These are phyloP conservation scores for Lateolabrax maculatus DNA, from an alignment of 2,797 vertebrate species.

Conservation along the genomic window DNA sequence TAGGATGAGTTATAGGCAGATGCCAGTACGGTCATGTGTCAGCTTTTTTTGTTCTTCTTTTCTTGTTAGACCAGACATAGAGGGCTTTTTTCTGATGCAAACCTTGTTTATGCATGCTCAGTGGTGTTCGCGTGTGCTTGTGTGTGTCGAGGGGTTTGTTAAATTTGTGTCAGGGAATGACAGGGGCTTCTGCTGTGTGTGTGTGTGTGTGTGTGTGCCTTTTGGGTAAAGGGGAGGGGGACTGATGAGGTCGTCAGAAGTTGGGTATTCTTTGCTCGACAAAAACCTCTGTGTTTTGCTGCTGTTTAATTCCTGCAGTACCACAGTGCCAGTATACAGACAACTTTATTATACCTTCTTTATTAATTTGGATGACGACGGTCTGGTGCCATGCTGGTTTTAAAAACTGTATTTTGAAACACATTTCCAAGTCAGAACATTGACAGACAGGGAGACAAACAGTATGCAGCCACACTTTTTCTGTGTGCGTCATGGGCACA, in stretches of 20 bases:
- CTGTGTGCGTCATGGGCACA: slow-evolving; percentile 64
- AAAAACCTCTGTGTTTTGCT: slow-evolving; percentile 10
- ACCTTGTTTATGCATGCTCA: slow-evolving; percentile 46
- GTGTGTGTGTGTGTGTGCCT: background rate
- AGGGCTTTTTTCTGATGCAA: slow-evolving; percentile 41
- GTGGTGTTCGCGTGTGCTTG: slow-evolving; percentile 15
- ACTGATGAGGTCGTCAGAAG: slow-evolving; percentile 24
- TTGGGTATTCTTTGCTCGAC: slow-evolving; percentile 20
- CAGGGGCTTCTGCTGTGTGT: slow-evolving; percentile 42
- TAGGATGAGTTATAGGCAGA: background rate
- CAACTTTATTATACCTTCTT: slow-evolving; percentile 8
- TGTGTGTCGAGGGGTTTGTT: slow-evolving; percentile 47
- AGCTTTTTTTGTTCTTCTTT: no score
- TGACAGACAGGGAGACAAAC: slow-evolving; percentile 21
- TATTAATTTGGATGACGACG: background rate
- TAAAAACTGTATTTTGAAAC: slow-evolving; percentile 5
- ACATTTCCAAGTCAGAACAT: background rate
- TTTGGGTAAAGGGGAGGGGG: background rate
- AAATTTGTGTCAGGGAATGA: slow-evolving; percentile 67
- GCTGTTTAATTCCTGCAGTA: slow-evolving; percentile 26
- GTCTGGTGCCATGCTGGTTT: background rate
- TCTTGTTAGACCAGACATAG: slow-evolving; percentile 61
- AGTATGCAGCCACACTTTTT: slow-evolving; percentile 48
- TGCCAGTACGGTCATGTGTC: background rate
- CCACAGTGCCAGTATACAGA: background rate